A percentile compares a stretch with the other conserved stretches of the same genome.
phyloP scores from a whole-genome alignment of 2,113 vertebrate species.

The Gopherus evgoodei region DNA sequence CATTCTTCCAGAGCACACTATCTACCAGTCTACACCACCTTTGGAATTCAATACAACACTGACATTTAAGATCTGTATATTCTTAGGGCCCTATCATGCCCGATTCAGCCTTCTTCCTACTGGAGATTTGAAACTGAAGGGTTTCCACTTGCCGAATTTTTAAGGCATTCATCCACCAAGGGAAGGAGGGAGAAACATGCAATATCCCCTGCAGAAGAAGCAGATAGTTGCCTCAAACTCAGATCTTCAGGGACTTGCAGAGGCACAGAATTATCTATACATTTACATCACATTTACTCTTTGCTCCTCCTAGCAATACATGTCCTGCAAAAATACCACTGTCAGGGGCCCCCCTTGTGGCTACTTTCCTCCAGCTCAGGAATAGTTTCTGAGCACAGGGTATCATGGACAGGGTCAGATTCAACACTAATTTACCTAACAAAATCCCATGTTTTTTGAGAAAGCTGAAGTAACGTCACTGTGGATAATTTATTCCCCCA shows the following conservation, averaged over 20 bases:
- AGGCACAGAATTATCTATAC: neutral
- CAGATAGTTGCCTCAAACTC: neutral
- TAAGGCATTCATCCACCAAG: neutral
- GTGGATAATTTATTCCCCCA: neutral
- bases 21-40: neutral
- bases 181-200: neutral
- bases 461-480: neutral
- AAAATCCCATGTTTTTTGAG: neutral
- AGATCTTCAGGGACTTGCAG: accelerated
- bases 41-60: neutral
- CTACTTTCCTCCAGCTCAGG: neutral
- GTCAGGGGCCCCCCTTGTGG: neutral
- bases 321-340: neutral
- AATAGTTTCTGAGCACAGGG: neutral
- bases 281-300: accelerated
- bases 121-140: neutral
- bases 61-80: accelerated
- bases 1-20: neutral
- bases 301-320: neutral
- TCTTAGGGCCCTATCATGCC: accelerated
- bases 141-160: neutral
- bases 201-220: neutral
- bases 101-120: neutral
- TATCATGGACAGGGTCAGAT: neutral
- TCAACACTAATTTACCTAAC: neutral